These are phyloP conservation scores for Dysdera silvatica DNA, from an alignment of 1,140 invertebrate genomes.

Conservation along the genomic window DNA sequence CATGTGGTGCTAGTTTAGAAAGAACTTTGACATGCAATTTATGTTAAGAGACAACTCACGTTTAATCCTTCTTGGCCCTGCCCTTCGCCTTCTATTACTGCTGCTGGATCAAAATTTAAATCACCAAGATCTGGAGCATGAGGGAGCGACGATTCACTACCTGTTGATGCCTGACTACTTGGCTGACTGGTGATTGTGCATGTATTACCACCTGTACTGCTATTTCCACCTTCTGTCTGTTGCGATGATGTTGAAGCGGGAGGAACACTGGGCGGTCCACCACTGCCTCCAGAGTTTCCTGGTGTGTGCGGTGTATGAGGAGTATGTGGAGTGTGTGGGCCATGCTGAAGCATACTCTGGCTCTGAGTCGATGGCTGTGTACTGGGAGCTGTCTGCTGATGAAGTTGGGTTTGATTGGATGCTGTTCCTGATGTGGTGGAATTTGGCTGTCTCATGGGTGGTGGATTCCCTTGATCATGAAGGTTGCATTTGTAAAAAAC, in stretches of 20 bases:
- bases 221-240: conserved; percentile 27
- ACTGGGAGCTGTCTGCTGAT: conserved; percentile 4
- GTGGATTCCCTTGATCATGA: conserved; percentile 23
- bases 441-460: conserved; percentile 6
- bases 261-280: conserved; percentile 49
- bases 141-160: conserved; percentile 17
- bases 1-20: too few species aligned
- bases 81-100: conserved; percentile 80
- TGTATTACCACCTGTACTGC: conserved; percentile 17
- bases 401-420: conserved; percentile 9
- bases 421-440: not conserved
- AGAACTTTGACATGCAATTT: too few species aligned
- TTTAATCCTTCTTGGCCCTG: conserved; percentile 77
- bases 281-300: conserved; percentile 56
- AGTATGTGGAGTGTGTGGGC: conserved; percentile 72
- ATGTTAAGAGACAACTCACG: conserved; percentile 67
- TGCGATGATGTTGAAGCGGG: conserved; percentile 6
- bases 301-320: conserved; percentile 67
- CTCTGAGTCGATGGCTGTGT: conserved; percentile 19
- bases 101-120: conserved; percentile 84
- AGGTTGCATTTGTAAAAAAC: too few species aligned
- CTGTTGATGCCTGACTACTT: conserved; percentile 16
- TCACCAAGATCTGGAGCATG: conserved; percentile 61
- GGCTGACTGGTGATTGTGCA: conserved; percentile 15
- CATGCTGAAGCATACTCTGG: conserved; percentile 24